Evolutionary conservation across 1,140 invertebrate species (phyloP), one percentile per base, ranked within the genome.

Genomic region (Lasioglossum baleicum): DNA sequence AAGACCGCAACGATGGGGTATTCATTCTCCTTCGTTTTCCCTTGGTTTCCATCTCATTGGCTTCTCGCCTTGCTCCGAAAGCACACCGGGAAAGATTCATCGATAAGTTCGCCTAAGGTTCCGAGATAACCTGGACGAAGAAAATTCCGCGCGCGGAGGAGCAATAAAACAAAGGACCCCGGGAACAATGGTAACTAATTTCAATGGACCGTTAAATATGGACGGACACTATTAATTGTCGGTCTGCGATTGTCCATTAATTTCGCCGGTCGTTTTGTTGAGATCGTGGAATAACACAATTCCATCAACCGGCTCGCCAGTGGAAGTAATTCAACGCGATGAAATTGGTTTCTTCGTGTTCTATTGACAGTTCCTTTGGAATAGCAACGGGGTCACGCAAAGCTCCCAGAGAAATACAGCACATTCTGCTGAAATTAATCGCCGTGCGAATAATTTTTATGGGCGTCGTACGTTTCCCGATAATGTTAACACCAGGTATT

Each of bases 141-240:
- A 76, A 77, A 75, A 76, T 76, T 53, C 22, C 17, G 51, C 2
- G 15, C 31, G 35, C 79, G 79, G 7, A 53, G 1, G 51, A 53
- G 17, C 73, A 60, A 81, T 81, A 77, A 81, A 70, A 74, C 66
- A 76, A 81, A 70, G 35, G 15, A 63, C 17, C 17, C 5, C 20
- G 4, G 17, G 66, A 56, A 76, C 79, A 70, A 76, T 70, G 79
- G 51, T 66, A 65, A 76, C 73, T 64, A 74, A 70, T 70, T 81
- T 81, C 58, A 70, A 81, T 76, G 58, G n/a, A 31, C 48, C 74
- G 56, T 81, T 48, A 81, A 69, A 61, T 51, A 51, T 71, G 63
- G 42, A 8, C 40, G 73, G 69, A 70, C 40, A 64, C 35, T 42
- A 81, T 76, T 76, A 69, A 76, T 81, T 81, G 64, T 51, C 79